Evolutionary conservation across 2,888 invertebrate genomes (phyloP), one percentile per base, ranked within the genome.

Genomic region (Keiferia lycopersicella): DNA sequence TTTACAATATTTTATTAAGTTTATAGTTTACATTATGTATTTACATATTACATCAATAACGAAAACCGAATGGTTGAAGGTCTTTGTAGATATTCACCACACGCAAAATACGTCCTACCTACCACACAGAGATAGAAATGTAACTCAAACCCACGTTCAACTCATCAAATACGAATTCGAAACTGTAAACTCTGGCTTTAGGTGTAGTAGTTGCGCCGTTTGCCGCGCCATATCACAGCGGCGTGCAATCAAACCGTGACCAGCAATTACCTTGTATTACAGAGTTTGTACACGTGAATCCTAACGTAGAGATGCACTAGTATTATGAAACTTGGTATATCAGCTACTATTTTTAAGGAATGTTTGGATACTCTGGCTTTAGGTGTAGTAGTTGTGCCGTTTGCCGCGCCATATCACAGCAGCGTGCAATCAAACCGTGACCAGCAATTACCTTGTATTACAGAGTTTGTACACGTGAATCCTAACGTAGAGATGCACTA

Each of bases 191-290:
- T 56, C 56, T 18, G 8, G 56, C 16, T 56, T 22, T 53, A 26
- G n/a, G n/a, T 30, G 34, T 10, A 10, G n/a, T 14, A 16, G 30
- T 26, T 53, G n/a, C 34, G 18, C 56, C 30, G 30, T 56, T 56
- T 30, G 30, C 26, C 56, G 56, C 56, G 56, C 56, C 56, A 56
- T 58, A 39, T 58, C 30, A 30, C 61, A 16, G 34, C 16, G 41
- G 30, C 50, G 26, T 34, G 73, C 73, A 74, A 78, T 78, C 74
- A 77, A 77, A 76, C 73, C 71, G 72, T 69, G 68, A 70, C 63
- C 68, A 65, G 73, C 73, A 80, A 81, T 81, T 81, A 80, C 73
- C 58, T 56, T 58, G 58, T 58, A 58, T 58, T 58, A 58, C 38
- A 56, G 56, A 56, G 56, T 56, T 56, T 56, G 34, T 34, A 22